phyloP scores from a whole-genome alignment of 2,888 invertebrate genomes.

The Aphrophora alni region DNA sequence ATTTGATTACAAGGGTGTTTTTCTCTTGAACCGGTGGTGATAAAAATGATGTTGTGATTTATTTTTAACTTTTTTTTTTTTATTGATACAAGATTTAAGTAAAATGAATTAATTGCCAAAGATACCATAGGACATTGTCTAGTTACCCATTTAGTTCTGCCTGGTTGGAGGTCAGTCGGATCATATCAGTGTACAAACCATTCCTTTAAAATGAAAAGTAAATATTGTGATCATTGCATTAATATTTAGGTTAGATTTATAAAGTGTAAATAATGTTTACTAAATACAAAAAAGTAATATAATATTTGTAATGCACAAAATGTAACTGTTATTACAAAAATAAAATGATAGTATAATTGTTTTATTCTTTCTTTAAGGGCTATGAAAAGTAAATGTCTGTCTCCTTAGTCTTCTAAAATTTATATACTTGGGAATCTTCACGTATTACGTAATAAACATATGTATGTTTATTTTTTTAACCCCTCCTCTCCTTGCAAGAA shows the following conservation, averaged over 20 bases:
- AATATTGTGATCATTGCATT: constrained; percentile 37
- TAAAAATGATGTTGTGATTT: background rate
- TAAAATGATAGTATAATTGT: constrained; percentile 14
- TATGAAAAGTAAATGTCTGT: background rate
- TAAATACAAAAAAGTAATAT: constrained; percentile 28
- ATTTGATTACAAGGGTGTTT: background rate
- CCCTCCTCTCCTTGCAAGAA: too few species aligned
- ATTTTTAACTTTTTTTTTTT: background rate
- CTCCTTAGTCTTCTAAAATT: too few species aligned
- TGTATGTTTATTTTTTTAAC: too few species aligned
- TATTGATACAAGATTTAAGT: background rate
- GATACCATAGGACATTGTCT: background rate
- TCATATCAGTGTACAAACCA: constrained; percentile 39
- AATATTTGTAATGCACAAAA: constrained; percentile 38
- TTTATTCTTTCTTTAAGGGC: background rate
- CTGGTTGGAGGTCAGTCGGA: background rate
- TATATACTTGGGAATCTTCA: too few species aligned
- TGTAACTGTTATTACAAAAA: constrained; percentile 39
- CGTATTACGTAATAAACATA: too few species aligned
- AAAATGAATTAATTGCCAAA: background rate
- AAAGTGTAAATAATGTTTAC: constrained; percentile 30
- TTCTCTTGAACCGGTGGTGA: background rate
- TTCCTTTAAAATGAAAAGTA: constrained; percentile 33
- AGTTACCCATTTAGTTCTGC: background rate
- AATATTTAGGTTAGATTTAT: constrained; percentile 27